Percentiles rank a stretch among this genome's conserved stretches.
These are phyloP conservation scores for Hippocampus barbouri DNA, from an alignment of 2,113 vertebrate genomes.

Conservation along the genomic window DNA sequence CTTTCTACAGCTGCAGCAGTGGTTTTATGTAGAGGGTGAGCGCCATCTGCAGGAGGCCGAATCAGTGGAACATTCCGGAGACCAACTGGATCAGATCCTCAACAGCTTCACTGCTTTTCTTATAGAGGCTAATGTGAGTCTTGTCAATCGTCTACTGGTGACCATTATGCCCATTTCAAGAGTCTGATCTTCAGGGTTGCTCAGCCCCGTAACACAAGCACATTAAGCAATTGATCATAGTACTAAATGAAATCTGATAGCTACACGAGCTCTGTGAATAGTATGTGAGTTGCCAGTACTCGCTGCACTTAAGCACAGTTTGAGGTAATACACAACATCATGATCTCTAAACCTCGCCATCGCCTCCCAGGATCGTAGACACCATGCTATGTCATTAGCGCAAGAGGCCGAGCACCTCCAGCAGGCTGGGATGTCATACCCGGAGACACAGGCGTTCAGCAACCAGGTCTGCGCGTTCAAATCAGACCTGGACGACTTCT, in stretches of 20 bases:
- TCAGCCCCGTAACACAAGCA: not conserved
- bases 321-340: not conserved
- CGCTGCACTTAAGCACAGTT: not conserved
- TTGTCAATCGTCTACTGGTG: not conserved
- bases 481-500: slow-evolving; percentile 75
- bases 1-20: slow-evolving; percentile 75
- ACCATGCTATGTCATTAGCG: slow-evolving; percentile 72
- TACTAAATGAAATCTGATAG: not conserved
- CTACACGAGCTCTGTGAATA: not conserved
- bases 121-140: slow-evolving; percentile 78
- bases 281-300: not conserved
- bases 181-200: not conserved
- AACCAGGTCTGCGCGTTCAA: slow-evolving; percentile 68
- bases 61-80: slow-evolving; percentile 62
- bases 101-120: slow-evolving; percentile 79
- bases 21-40: slow-evolving; percentile 82
- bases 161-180: not conserved
- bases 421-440: slow-evolving; percentile 28
- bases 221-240: not conserved
- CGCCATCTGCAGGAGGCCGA: slow-evolving; percentile 68
- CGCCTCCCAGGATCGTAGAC: slow-evolving; percentile 75
- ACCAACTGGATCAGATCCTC: slow-evolving; percentile 64
- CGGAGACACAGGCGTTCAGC: slow-evolving; percentile 71
- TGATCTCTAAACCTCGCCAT: not conserved
- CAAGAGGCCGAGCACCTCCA: slow-evolving; percentile 73